Evolutionary conservation across 2,113 vertebrate genomes (phyloP), one percentile per base, ranked within the genome.

Genomic region (Tichodroma muraria): DNA sequence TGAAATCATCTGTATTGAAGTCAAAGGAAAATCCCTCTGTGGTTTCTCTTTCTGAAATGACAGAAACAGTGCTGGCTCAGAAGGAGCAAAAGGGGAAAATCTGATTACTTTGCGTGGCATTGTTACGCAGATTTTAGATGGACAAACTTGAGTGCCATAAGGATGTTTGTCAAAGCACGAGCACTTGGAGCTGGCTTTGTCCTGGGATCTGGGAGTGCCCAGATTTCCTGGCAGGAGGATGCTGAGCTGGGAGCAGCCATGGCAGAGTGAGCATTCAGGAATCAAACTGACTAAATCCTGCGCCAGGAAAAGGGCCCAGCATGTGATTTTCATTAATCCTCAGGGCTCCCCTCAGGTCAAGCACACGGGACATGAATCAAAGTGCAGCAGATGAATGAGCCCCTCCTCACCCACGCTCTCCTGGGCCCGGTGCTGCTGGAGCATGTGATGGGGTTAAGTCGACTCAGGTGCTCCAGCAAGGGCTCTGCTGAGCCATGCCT

Each of bases 241-340:
- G 23, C 76, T 30, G 59, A 80, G 66, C 93, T 91, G 75, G 42
- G 89, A 85, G 79, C 94, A 85, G 84, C 81, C 70, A 6, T 69
- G 89, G 89, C 93, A 94, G 84, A 89, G 56, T 31, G 91, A 94
- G 85, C 88, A 63, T 50, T 94, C 90, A 35, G 16, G 60, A 84
- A 19, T 53, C 45, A 84, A 94, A 60, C 81, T 6, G 75, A 22
- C 88, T 84, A 90, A 96, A 94, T 69, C 93, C 92, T 80, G 42
- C 78, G 15, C 59, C 90, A 90, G 96, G 92, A 97, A 89, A 77
- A 97, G 93, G 2, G 4, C 93, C 61, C 93, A 91, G 92, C 95
- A 96, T 95, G 95, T 94, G 96, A 96, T 93, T 95, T 91, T 27
- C 88, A 76, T 96, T 97, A 97, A 95, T 97, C 95, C 95, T 28